Percentiles rank a stretch among this genome's conserved stretches.
phyloP scores from a whole-genome alignment of 2,113 vertebrate genomes.

The Petromus typicus region DNA sequence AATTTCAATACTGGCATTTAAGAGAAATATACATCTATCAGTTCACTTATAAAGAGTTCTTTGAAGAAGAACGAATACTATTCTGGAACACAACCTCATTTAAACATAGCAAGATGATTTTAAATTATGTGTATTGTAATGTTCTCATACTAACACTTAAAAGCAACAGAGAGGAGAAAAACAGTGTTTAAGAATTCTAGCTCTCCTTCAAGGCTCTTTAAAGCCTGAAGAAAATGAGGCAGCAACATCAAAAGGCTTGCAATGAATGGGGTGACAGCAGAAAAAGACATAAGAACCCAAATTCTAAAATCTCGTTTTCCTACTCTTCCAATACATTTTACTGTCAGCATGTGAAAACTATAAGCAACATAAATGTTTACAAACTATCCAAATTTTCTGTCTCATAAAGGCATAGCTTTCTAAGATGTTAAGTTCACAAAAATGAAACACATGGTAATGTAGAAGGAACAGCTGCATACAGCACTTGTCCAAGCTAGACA shows the following conservation, averaged over 20 bases:
- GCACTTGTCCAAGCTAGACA: background rate
- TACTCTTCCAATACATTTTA: background rate
- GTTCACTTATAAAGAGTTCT: background rate
- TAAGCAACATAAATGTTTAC: background rate
- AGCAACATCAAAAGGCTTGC: background rate
- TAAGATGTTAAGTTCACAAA: background rate
- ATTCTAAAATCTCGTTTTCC: background rate
- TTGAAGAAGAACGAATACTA: slow-evolving; percentile 18
- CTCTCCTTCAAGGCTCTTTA: background rate
- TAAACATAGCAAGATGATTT: slow-evolving; percentile 28
- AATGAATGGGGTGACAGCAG: background rate
- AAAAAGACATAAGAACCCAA: background rate
- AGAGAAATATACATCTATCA: slow-evolving; percentile 49
- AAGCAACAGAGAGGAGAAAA: background rate
- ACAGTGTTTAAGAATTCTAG: background rate
- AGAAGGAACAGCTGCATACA: slow-evolving; percentile 15
- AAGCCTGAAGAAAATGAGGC: background rate
- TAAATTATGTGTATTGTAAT: background rate
- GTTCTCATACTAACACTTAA: slow-evolving; percentile 4
- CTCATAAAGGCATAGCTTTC: background rate
- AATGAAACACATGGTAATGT: slow-evolving; percentile 4
- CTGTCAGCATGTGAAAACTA: background rate
- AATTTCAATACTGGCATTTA: background rate
- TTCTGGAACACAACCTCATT: slow-evolving; percentile 6
- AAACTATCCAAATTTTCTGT: slow-evolving; percentile 47